Evolutionary conservation across 1,140 invertebrate species (phyloP), one percentile per base, ranked within the genome.

Genomic region (Zaprionus taronus): DNA sequence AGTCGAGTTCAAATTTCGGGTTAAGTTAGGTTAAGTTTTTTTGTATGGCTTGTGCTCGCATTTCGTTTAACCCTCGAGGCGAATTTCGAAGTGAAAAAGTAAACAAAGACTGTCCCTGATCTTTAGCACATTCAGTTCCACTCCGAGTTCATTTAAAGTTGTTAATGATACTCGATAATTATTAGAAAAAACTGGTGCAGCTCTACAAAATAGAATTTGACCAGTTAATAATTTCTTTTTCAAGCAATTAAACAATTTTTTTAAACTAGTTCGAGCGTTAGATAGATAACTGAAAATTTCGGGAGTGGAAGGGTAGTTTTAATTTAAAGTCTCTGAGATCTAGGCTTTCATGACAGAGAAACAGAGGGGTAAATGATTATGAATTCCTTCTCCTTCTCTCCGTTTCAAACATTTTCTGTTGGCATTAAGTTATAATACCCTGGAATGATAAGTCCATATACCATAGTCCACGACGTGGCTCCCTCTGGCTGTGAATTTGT

Each of bases 1-100:
- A 81, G 71, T 70, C 65, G 79, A 67, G 74, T 81, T 85, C 70
- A 81, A 26, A 47, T 72, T 80, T 81, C 66, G 78, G 70, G 81
- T 84, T 85, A 84, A 78, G 81, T 80, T 73, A 38, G 77, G 66
- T 72, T 62, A 66, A 60, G 65, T 57, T 81, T 49, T 49, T 68
- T 58, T 24, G 47, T 49, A 47, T 76, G 66, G 74, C 63, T 75
- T 62, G 70, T 57, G 62, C 47, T 58, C 57, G 34, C 7, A 6
- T 49, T 55, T 41, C 41, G 55, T 38, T 20, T 24, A 26, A 4
- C 56, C n/a, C 22, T 57, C 60, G 61, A 58, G 24, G 28, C 44
- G 24, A 12, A 12, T 12, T 14, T 51, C 17, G 1, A 24, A 12
- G 47, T 5, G 47, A 22, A 51, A 51, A 51, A 51, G 47, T 24